These are phyloP conservation scores for Podargus strigoides DNA, from an alignment of 2,797 vertebrate species.

Conservation along the genomic window DNA sequence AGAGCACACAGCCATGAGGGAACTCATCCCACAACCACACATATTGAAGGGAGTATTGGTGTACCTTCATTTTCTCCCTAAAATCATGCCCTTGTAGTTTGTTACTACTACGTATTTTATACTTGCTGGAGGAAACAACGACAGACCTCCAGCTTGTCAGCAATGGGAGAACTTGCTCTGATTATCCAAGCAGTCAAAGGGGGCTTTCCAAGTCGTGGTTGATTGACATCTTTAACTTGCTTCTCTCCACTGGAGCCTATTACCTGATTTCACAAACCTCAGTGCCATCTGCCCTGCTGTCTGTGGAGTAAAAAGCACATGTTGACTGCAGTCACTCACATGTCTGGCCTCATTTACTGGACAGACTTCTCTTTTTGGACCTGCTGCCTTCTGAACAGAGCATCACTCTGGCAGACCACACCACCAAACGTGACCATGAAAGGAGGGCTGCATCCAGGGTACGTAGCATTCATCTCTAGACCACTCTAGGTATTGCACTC, in stretches of 20 bases:
- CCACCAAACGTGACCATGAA: neutral
- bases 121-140: neutral
- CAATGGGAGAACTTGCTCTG: neutral
- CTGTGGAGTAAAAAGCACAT: neutral
- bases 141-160: neutral
- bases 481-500: neutral
- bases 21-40: neutral
- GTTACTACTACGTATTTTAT: neutral
- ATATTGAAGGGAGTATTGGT: neutral
- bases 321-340: neutral
- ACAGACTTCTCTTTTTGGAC: neutral
- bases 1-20: neutral
- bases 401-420: neutral
- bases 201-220: neutral
- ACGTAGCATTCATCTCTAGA: neutral
- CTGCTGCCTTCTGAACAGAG: neutral
- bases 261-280: conserved; percentile 17
- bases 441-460: neutral
- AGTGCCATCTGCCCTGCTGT: conserved; percentile 36
- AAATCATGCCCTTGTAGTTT: neutral
- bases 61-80: neutral
- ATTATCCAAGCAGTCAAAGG: neutral
- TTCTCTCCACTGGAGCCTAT: neutral
- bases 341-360: neutral
- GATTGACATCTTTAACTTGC: conserved; percentile 8